Percentiles rank a stretch among this genome's conserved stretches.
phyloP scores from a whole-genome alignment of 1,140 invertebrate species.

The Drosophila navojoa region DNA sequence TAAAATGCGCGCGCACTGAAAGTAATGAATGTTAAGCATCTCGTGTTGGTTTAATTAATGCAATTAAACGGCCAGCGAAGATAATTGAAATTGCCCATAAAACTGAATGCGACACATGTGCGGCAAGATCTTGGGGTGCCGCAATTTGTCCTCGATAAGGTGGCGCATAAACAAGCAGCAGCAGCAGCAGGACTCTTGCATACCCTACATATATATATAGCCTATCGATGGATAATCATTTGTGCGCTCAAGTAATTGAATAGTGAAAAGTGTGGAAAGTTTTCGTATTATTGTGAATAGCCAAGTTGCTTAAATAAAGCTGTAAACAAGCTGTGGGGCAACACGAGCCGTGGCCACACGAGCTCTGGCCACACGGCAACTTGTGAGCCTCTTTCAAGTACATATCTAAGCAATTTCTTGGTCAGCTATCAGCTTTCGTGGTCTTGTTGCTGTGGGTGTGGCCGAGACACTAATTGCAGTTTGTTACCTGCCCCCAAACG shows the following conservation, averaged over 20 bases:
- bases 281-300: not conserved
- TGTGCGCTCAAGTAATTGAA: conserved; percentile 3
- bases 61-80: conserved; percentile 41
- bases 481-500: conserved; percentile 33
- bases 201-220: too few species aligned
- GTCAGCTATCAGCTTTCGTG: conserved; percentile 19
- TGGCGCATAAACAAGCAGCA: not conserved
- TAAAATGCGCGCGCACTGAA: conserved; percentile 24
- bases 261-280: not conserved
- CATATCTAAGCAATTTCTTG: conserved; percentile 40
- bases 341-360: not conserved
- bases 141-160: conserved; percentile 6
- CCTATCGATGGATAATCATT: too few species aligned
- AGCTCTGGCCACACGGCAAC: not conserved
- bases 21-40: conserved; percentile 46
- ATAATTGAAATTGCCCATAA: conserved; percentile 51
- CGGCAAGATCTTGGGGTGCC: conserved; percentile 3
- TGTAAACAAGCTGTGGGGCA: conserved; percentile 26
- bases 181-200: not conserved
- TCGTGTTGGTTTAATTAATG: conserved; percentile 56
- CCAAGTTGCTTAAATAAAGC: conserved; percentile 28
- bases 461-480: conserved; percentile 46
- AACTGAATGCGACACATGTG: conserved; percentile 38
- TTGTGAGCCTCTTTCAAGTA: conserved; percentile 42
- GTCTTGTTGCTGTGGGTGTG: conserved; percentile 35